Conservation (phyloP, 2,797 vertebrate species). For the Natrix natrix region DNA sequence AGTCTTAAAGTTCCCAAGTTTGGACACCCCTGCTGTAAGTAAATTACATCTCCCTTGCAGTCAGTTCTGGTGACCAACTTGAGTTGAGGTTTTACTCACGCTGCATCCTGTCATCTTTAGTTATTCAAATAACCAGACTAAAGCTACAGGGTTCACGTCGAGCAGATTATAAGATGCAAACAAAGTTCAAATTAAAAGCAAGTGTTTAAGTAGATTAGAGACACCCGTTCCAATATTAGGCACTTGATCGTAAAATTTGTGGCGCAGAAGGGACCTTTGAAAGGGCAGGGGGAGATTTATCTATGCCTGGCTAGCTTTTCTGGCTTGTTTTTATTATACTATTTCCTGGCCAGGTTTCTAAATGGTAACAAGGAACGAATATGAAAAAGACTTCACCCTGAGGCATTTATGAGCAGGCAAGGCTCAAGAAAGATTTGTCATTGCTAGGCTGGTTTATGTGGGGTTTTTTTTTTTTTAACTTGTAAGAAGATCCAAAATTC, state of each 20-base stretch:
- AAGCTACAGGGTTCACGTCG: conserved; percentile 27
- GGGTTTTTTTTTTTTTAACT: conserved; percentile 20
- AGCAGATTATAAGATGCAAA: conserved; percentile 25
- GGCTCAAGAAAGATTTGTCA: conserved; percentile 65
- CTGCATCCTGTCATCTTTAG: not conserved
- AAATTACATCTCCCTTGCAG: accelerated
- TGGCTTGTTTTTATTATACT: conserved; percentile 65
- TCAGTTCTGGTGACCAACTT: not conserved
- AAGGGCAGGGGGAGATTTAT: conserved; percentile 51
- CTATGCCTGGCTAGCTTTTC: conserved; percentile 61
- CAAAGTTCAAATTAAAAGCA: conserved; percentile 44
- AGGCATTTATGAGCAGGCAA: conserved; percentile 58
- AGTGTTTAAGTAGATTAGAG: conserved; percentile 41
- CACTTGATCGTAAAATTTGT: conserved; percentile 41
- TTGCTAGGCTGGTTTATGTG: conserved; percentile 65
- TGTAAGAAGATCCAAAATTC: conserved; percentile 47
- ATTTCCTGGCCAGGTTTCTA: conserved; percentile 64
- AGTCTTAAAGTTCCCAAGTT: too few species aligned
- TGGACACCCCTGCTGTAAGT: too few species aligned
- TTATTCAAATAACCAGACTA: not conserved
- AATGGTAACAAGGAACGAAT: conserved; percentile 67
- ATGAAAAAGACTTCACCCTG: conserved; percentile 68
- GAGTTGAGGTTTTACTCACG: not conserved
- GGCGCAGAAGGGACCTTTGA: conserved; percentile 43
- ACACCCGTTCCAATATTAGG: conserved; percentile 43